These are phyloP conservation scores for Rhagonycha lutea DNA, from an alignment of 2,888 invertebrate species.

Conservation along the genomic window DNA sequence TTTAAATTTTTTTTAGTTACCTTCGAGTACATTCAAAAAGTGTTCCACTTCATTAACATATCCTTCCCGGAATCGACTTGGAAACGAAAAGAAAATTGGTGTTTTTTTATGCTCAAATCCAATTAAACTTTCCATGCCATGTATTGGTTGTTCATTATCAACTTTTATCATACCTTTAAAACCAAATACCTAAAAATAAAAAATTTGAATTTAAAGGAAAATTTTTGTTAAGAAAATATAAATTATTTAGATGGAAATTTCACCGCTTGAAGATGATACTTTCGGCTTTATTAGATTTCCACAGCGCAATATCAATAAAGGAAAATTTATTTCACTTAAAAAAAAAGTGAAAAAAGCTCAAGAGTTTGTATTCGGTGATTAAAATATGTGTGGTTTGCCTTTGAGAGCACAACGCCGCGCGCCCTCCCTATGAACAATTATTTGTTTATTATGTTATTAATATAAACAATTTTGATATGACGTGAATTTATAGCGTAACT, in stretches of 20 bases:
- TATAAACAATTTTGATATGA: too few relatives aligned
- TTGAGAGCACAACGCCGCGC: too few relatives aligned
- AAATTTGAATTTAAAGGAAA: conserved; percentile 15
- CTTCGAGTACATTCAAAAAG: conserved; percentile 62
- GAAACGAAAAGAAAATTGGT: conserved; percentile 66
- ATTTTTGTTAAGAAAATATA: neutral
- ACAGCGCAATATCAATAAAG: neutral
- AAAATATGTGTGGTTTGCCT: too few relatives aligned
- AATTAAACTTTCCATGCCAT: conserved; percentile 54
- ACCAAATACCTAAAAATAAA: conserved; percentile 57
- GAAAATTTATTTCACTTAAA: neutral
- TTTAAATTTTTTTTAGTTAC: conserved; percentile 43
- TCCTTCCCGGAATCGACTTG: conserved; percentile 61
- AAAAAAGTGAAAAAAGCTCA: neutral
- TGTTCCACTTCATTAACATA: conserved; percentile 64
- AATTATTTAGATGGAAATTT: neutral
- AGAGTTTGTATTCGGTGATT: neutral
- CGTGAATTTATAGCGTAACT: too few relatives aligned
- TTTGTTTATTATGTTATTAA: too few relatives aligned
- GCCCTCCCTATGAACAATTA: too few relatives aligned
- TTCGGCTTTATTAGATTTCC: neutral
- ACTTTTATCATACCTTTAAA: conserved; percentile 62
- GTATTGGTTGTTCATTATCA: conserved; percentile 60
- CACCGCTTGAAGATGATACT: neutral
- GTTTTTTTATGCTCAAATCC: conserved; percentile 51